A percentile compares a stretch with the other conserved stretches of the same genome.
phyloP scores from a whole-genome alignment of 2,797 vertebrate genomes.

The Acanthurus tractus region DNA sequence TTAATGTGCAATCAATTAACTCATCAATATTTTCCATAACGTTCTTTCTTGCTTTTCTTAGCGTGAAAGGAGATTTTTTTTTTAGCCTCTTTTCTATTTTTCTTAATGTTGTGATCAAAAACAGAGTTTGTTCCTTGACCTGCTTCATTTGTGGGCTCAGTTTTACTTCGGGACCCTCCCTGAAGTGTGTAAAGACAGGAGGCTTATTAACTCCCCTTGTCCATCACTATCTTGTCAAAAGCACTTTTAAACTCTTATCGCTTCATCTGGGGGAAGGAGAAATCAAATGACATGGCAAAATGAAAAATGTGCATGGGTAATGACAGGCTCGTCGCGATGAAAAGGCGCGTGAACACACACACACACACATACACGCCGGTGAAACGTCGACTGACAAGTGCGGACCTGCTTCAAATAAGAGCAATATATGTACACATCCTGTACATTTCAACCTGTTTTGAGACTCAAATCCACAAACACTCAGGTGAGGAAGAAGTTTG shows the following conservation, averaged over 20 bases:
- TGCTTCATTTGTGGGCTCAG: slow-evolving; percentile 46
- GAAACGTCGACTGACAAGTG: slow-evolving; percentile 51
- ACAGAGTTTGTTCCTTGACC: not conserved
- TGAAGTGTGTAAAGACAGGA: slow-evolving; percentile 39
- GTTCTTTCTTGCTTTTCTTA: slow-evolving; percentile 15
- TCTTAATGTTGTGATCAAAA: slow-evolving; percentile 35
- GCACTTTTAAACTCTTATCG: slow-evolving; percentile 69
- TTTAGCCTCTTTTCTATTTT: slow-evolving; percentile 3
- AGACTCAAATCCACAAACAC: slow-evolving; percentile 55
- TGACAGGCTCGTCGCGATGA: slow-evolving; percentile 52
- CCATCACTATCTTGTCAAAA: slow-evolving; percentile 67
- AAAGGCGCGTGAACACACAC: slow-evolving; percentile 37
- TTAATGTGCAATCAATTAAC: slow-evolving; percentile 20
- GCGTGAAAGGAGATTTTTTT: not conserved
- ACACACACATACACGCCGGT: slow-evolving; percentile 21
- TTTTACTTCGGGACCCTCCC: slow-evolving; percentile 47
- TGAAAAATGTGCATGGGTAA: slow-evolving; percentile 62
- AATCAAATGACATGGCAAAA: slow-evolving; percentile 51
- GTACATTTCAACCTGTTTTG: slow-evolving; percentile 30
- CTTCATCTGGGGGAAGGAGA: slow-evolving; percentile 59
- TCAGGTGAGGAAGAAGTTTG: slow-evolving; percentile 66
- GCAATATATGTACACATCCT: slow-evolving; percentile 22
- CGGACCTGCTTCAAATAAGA: slow-evolving; percentile 27
- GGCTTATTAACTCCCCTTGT: slow-evolving; percentile 55
- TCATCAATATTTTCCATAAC: slow-evolving; percentile 24